Evolutionary conservation across 2,113 vertebrate species (phyloP), one percentile per base, ranked within the genome.

Genomic region (Crotalus horridus): DNA sequence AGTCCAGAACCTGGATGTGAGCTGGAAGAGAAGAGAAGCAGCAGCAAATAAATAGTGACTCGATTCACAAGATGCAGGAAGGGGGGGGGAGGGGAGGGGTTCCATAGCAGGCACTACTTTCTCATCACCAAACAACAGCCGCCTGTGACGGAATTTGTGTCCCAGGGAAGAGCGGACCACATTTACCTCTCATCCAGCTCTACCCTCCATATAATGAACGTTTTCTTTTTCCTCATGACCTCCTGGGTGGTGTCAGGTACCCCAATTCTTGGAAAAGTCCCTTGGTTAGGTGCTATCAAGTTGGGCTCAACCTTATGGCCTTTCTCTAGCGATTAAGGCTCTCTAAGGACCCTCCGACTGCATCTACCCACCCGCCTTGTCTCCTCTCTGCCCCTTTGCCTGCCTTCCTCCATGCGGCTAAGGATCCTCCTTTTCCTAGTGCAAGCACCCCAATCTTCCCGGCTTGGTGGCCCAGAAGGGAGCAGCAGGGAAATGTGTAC

Each of bases 1-100:
- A 91, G 89, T 97, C 98, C 98, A 99, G 95, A 96, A 98, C 81
- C 93, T 98, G 26, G 51, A 93, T 55, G 97, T 94, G 54, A 99
- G 43, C 99, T 99, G 92, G 69, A 95, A 87, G 46, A 92, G 89
- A 94, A 87, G 4, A 59, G 33, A 89, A 3, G 48, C 69, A 39
- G 6, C 48, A 10, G 55, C 91, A 15, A 89, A 93, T 4, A 3
- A 13, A 61, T 81, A 20, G 21, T 6, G 0, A 20, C 46, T 9
- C 54, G 20, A 13, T 2, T 21, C n/a, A 39, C 69, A 74, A 39
- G n/a, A 39, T 7, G 15, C 13, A 33, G n/a, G 12, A 11, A 33
- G 61, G 5, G 61, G 61, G 6, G 64, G 6, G 64, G 1, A 5
- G 2, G 23, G 21, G 21, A 5, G 2, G 23, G 21, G 21, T 12